A percentile compares a stretch with the other conserved stretches of the same genome.
These are phyloP conservation scores for Amphipoea oculea DNA, from an alignment of 2,888 invertebrate species.

Conservation along the genomic window DNA sequence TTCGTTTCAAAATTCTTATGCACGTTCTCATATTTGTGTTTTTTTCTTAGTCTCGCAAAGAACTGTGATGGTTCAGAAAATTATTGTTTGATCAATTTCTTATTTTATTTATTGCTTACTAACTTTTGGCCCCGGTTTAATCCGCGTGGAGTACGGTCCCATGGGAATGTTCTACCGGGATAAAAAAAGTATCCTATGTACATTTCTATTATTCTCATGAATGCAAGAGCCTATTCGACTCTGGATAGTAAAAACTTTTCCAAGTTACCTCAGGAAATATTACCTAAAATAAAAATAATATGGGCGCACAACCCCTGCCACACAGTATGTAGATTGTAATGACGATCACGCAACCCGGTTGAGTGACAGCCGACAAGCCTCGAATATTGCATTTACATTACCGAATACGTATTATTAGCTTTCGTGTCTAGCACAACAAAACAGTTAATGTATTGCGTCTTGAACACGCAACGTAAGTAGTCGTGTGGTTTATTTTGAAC, in stretches of 20 bases:
- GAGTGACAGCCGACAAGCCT: slow-evolving; percentile 81
- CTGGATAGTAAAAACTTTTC: not conserved
- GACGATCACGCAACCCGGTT: slow-evolving; percentile 80
- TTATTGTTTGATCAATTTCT: no score
- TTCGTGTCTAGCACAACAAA: slow-evolving; percentile 58
- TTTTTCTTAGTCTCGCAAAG: not conserved
- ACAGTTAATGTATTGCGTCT: slow-evolving; percentile 43
- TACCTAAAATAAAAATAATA: slow-evolving; percentile 23
- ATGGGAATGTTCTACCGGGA: no score
- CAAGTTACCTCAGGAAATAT: not conserved
- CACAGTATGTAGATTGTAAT: slow-evolving; percentile 73
- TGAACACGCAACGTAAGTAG: slow-evolving; percentile 28
- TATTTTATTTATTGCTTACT: no score
- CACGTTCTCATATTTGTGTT: not conserved
- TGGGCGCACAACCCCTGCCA: slow-evolving; percentile 35
- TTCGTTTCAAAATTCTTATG: no score
- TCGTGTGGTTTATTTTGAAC: slow-evolving; percentile 37
- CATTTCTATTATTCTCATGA: not conserved
- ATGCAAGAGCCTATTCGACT: not conserved
- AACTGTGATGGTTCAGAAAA: not conserved
- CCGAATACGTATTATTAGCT: slow-evolving; percentile 64
- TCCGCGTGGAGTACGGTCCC: no score
- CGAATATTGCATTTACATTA: slow-evolving; percentile 78
- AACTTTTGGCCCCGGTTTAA: no score
- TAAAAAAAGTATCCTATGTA: no score